A percentile compares a stretch with the other conserved stretches of the same genome.
Evolutionary conservation across 2,888 invertebrate species (phyloP).

Genomic region (Allacma fusca): DNA sequence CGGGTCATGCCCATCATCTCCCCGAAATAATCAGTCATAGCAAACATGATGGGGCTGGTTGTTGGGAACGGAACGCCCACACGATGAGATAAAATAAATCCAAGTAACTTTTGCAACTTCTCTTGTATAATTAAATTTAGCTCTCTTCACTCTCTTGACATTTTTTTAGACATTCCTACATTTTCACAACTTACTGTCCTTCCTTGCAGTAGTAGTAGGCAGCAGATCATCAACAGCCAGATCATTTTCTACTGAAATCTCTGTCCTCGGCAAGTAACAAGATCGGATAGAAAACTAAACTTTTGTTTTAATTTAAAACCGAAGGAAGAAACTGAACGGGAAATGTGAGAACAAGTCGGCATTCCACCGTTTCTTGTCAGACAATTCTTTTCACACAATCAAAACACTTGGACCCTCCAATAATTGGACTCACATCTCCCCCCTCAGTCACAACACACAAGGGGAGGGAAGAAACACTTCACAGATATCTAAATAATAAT

Average conservation of each 20-base stretch:
- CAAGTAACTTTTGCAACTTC: constrained; percentile 10
- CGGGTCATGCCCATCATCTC: constrained; percentile 59
- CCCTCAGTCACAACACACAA: no score
- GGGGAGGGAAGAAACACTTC: no score
- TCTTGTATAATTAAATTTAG: constrained; percentile 43
- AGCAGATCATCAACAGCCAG: neutral
- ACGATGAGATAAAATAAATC: constrained; percentile 42
- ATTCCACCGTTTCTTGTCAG: no score
- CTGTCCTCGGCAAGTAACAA: neutral
- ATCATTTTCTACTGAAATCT: neutral
- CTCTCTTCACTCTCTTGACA: constrained; percentile 17
- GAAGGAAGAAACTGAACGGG: no score
- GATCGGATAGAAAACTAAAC: no score
- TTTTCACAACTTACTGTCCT: constrained; percentile 5
- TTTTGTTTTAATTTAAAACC: no score
- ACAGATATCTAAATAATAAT: no score
- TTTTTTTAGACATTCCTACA: constrained; percentile 14
- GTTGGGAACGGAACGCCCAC: constrained; percentile 23
- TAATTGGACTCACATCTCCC: no score
- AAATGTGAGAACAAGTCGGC: no score
- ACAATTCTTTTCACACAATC: no score
- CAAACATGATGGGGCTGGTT: constrained; percentile 55
- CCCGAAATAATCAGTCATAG: constrained; percentile 61
- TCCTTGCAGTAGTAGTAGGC: neutral
- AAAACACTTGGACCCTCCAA: no score